Percentiles rank a stretch among this genome's conserved stretches.
phyloP scores from a whole-genome alignment of 1,140 invertebrate genomes.

The Sycobia sp. region DNA sequence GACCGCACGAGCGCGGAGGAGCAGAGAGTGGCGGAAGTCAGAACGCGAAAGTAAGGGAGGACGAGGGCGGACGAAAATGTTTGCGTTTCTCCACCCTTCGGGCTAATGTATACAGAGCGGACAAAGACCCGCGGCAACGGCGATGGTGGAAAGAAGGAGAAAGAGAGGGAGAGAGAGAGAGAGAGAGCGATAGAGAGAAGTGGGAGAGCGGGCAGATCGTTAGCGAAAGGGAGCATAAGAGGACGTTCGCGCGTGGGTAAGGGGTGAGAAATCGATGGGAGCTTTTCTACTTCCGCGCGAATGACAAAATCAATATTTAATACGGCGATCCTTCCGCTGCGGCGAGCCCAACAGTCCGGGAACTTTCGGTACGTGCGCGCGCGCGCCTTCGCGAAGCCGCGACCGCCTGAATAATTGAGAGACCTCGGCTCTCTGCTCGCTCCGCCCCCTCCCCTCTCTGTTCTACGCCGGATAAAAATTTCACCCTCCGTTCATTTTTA shows the following conservation, averaged over 20 bases:
- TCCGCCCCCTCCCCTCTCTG: too few relatives aligned
- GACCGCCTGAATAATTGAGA: constrained; percentile 21
- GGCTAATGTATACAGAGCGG: neutral
- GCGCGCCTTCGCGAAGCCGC: too few relatives aligned
- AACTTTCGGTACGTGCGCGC: too few relatives aligned
- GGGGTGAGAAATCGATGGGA: too few relatives aligned
- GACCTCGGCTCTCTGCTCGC: too few relatives aligned
- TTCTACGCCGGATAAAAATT: too few relatives aligned
- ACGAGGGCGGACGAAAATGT: neutral
- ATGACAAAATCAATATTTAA: constrained; percentile 45
- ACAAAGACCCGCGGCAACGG: neutral
- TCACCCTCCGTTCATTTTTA: too few relatives aligned
- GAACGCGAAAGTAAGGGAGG: neutral
- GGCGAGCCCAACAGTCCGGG: neutral
- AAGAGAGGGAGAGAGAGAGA: too few relatives aligned
- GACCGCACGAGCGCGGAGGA: neutral
- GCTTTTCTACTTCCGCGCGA: constrained; percentile 40
- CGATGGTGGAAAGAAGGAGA: neutral
- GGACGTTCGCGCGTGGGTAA: too few relatives aligned
- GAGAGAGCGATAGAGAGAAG: too few relatives aligned
- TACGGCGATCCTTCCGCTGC: constrained; percentile 15
- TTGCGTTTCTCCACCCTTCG: neutral
- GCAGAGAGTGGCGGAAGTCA: neutral
- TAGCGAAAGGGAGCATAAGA: too few relatives aligned
- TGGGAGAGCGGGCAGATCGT: too few relatives aligned